phyloP scores from a whole-genome alignment of 2,888 invertebrate genomes.

The Deroplatys truncata region DNA sequence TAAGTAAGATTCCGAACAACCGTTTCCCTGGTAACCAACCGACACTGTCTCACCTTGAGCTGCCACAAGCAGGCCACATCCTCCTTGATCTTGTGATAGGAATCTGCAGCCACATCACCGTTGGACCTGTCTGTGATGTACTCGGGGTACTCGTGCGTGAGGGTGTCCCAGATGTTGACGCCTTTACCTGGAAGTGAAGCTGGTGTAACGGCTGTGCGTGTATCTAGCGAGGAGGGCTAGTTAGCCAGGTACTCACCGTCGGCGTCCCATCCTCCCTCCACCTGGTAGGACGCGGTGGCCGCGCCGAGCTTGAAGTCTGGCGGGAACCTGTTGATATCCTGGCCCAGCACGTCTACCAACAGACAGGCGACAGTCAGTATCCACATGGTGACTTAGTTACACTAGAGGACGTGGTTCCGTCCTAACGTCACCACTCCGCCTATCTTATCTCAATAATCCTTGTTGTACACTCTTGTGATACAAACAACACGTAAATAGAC shows the following conservation, averaged over 20 bases:
- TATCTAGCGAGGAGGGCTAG: too few relatives aligned
- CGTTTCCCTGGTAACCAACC: too few relatives aligned
- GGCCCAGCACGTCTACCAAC: not conserved
- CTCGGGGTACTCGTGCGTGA: slow-evolving; percentile 54
- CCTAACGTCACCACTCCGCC: too few relatives aligned
- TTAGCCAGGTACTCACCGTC: not conserved
- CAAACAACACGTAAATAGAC: too few relatives aligned
- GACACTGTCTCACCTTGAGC: slow-evolving; percentile 36
- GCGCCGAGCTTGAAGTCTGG: slow-evolving; percentile 10
- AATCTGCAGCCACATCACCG: slow-evolving; percentile 57
- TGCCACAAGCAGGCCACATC: slow-evolving; percentile 43
- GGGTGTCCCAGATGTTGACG: slow-evolving; percentile 27
- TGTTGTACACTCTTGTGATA: too few relatives aligned
- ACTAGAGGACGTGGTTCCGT: too few relatives aligned
- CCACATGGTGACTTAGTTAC: not conserved
- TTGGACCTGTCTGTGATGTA: slow-evolving; percentile 56
- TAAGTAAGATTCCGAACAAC: too few relatives aligned
- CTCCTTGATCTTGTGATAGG: slow-evolving; percentile 45
- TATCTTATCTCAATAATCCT: too few relatives aligned
- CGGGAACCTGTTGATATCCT: not conserved
- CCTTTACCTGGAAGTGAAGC: slow-evolving; percentile 25
- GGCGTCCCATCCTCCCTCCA: slow-evolving; percentile 19
- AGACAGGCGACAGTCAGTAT: not conserved
- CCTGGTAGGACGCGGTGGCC: slow-evolving; percentile 19
- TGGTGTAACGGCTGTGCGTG: too few relatives aligned